phyloP scores from a whole-genome alignment of 2,113 vertebrate genomes.

The Montifringilla adamsi region DNA sequence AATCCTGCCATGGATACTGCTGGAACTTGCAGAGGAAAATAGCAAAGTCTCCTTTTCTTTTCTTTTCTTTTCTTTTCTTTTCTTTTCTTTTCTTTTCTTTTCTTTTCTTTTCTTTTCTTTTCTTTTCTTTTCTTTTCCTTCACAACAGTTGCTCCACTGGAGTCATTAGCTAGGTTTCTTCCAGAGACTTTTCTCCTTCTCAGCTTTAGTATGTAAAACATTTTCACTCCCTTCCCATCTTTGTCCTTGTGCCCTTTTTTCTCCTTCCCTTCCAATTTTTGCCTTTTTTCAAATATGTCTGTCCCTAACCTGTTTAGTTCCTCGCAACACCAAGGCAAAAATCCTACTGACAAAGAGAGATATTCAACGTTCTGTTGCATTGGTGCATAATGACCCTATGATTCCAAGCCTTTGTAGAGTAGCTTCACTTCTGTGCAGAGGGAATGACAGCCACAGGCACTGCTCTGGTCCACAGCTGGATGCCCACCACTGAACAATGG shows the following conservation, averaged over 20 bases:
- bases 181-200: not conserved
- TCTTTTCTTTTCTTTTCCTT: too few relatives aligned
- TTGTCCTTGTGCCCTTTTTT: not conserved
- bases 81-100: not conserved
- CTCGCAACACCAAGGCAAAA: not conserved
- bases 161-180: not conserved
- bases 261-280: not conserved
- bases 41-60: not conserved
- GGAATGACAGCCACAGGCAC: not conserved
- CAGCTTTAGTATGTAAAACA: not conserved
- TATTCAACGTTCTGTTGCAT: not conserved
- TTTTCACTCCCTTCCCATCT: not conserved
- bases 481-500: not conserved
- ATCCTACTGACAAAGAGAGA: not conserved
- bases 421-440: not conserved
- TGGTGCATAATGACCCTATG: fast-evolving
- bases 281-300: not conserved
- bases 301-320: not conserved
- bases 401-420: not conserved
- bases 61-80: not conserved
- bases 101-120: too few relatives aligned
- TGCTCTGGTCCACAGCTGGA: not conserved
- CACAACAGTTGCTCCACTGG: not conserved
- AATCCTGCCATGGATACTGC: not conserved
- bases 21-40: not conserved